A percentile compares a stretch with the other conserved stretches of the same genome.
These are phyloP conservation scores for Podiceps cristatus DNA, from an alignment of 2,113 vertebrate genomes.

Conservation along the genomic window DNA sequence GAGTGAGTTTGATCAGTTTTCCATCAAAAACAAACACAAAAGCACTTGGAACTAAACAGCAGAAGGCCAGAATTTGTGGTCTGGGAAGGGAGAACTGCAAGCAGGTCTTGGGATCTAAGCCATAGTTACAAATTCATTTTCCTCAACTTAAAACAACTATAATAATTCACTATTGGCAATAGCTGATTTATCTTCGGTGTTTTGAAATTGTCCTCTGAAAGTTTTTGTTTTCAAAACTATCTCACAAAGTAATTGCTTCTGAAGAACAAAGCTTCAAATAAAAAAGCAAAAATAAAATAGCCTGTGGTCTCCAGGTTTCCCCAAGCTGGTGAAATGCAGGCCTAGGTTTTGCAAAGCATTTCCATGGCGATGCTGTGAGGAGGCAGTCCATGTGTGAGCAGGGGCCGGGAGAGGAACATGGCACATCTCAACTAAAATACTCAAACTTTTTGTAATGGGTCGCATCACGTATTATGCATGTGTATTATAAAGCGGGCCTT, in stretches of 20 bases:
- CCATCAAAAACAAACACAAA: slow-evolving; percentile 10
- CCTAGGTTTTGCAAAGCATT: not conserved
- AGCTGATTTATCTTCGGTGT: not conserved
- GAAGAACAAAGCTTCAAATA: not conserved
- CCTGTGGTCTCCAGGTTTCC: not conserved
- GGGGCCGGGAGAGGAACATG: not conserved
- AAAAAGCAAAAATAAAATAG: not conserved
- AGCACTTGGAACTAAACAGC: not conserved
- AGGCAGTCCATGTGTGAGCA: not conserved
- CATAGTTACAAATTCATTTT: slow-evolving; percentile 6
- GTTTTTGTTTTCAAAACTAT: not conserved
- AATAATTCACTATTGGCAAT: not conserved
- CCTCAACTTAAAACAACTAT: not conserved
- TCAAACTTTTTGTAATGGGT: not conserved
- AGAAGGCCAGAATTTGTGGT: not conserved
- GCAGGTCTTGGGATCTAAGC: slow-evolving; percentile 4
- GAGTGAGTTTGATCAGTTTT: not conserved
- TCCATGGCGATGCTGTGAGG: rapidly evolving
- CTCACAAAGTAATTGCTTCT: not conserved
- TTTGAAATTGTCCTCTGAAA: slow-evolving; percentile 26
- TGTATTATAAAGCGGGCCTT: not conserved
- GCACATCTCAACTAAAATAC: not conserved
- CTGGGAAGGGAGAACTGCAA: slow-evolving; percentile 11
- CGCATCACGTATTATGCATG: rapidly evolving
- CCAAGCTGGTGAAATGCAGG: not conserved